phyloP scores from a whole-genome alignment of 2,797 vertebrate species.

The Lutjanus argentimaculatus region DNA sequence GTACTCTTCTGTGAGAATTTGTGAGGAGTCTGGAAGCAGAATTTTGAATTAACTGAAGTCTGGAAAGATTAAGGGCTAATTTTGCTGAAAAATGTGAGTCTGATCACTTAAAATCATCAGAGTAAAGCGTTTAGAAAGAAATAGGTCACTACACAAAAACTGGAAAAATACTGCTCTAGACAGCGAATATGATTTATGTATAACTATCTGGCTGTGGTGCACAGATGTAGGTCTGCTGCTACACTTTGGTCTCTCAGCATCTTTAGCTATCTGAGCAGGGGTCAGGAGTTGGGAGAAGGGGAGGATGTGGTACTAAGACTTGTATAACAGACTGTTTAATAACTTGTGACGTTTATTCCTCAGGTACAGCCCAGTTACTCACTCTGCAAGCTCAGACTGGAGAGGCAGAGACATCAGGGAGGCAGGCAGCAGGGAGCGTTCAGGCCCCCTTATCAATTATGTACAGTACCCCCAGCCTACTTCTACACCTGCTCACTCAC shows the following conservation, averaged over 20 bases:
- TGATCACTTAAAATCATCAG: constrained; percentile 5
- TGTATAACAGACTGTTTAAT: not conserved
- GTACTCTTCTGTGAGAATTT: too few relatives aligned
- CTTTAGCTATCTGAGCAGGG: not conserved
- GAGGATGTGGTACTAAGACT: not conserved
- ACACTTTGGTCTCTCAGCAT: not conserved
- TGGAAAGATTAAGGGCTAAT: not conserved
- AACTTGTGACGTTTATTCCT: constrained; percentile 33
- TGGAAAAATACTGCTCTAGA: constrained; percentile 39
- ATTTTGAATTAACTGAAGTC: too few relatives aligned
- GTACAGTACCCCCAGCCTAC: constrained; percentile 60
- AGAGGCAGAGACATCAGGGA: constrained; percentile 36
- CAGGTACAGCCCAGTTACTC: constrained; percentile 15
- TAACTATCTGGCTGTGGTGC: constrained; percentile 39
- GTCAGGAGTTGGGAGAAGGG: not conserved
- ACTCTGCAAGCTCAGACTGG: constrained; percentile 9
- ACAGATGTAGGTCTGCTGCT: constrained; percentile 25
- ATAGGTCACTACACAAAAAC: constrained; percentile 61
- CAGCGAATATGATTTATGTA: constrained; percentile 70
- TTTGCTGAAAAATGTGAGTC: not conserved
- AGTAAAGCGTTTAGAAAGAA: constrained; percentile 32
- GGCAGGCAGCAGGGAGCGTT: constrained; percentile 56
- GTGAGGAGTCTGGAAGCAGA: too few relatives aligned
- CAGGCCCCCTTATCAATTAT: constrained; percentile 77
- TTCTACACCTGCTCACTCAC: constrained; percentile 66